Evolutionary conservation across 1,140 invertebrate genomes (phyloP), one percentile per base, ranked within the genome.

Genomic region (Tetramorium parvispinum): DNA sequence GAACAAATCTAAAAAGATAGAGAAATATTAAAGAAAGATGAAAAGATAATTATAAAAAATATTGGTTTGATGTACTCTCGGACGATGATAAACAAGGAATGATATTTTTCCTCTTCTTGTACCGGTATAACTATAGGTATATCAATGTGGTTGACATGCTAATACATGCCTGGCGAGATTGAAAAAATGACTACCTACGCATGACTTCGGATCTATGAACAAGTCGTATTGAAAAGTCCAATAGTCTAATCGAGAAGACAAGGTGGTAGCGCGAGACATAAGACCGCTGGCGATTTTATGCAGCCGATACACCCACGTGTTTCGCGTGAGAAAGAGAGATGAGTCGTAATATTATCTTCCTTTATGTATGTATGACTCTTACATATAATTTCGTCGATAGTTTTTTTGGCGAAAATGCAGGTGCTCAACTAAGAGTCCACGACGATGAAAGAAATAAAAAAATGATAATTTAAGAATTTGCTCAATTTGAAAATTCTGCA

Each of bases 221-320:
- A 66, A 21, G 24, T 18, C 7, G 63, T 37, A 40, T 43, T 81
- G 46, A 81, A 81, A 68, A 81, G 21, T 68, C 51, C 32, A 81
- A 81, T 53, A 40, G 32, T 68, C n/a, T 32, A 66, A 51, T 46
- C 76, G 76, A 75, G 18, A 27, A 81, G 63, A 68, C 46, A 40
- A 68, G 40, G 61, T 32, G 32, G 32, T 32, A 32, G 32, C n/a
- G 61, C 77, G 46, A 79, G 77, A 79, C 43, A 32, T 32, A 68
- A 40, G 61, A 66, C 77, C 46, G 61, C 46, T 59, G 59, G 61
- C 43, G 46, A 79, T 68, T 79, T 79, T 79, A 68, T 53, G 61
- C 77, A 79, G 66, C n/a, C 24, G 77, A 53, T 68, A 53, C 27
- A 79, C 27, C 77, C 32, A 81, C 21, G 49, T 43, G 27, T 10